Evolutionary conservation across 2,797 vertebrate genomes (phyloP).

Genomic region (Sebastes vulpes): DNA sequence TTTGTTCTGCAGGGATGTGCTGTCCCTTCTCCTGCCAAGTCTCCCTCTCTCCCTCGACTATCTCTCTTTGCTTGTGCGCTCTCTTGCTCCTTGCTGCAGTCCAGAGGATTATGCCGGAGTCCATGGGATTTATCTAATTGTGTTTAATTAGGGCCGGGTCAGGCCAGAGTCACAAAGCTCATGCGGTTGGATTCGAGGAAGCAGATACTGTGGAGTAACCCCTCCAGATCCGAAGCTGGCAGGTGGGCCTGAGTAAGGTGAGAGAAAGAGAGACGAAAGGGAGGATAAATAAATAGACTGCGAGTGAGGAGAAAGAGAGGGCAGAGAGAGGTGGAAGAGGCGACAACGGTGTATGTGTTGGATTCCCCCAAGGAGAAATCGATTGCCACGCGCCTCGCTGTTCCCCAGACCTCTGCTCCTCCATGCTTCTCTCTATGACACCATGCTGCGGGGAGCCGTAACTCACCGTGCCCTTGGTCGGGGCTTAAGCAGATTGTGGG

Average conservation of each 20-base stretch:
- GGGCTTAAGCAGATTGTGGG: constrained; percentile 81
- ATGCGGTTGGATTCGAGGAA: constrained; percentile 57
- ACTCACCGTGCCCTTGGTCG: constrained; percentile 78
- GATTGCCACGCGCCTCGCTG: constrained; percentile 76
- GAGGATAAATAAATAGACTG: constrained; percentile 47
- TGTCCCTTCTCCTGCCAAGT: constrained; percentile 80
- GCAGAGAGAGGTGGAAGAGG: constrained; percentile 62
- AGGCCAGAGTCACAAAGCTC: constrained; percentile 67
- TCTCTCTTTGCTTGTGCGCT: constrained; percentile 61
- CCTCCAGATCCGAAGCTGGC: constrained; percentile 53
- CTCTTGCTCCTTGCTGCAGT: constrained; percentile 66
- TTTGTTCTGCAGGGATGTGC: constrained; percentile 81
- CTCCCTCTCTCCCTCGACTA: constrained; percentile 59
- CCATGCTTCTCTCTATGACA: constrained; percentile 70
- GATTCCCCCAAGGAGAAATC: constrained; percentile 78
- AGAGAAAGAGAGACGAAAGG: constrained; percentile 30
- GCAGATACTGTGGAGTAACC: constrained; percentile 57
- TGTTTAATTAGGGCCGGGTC: constrained; percentile 86
- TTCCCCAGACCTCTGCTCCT: constrained; percentile 75
- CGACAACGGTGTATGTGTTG: constrained; percentile 63
- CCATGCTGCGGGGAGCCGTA: constrained; percentile 70
- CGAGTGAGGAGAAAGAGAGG: constrained; percentile 56
- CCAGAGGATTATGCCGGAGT: constrained; percentile 81
- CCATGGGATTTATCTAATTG: constrained; percentile 86
- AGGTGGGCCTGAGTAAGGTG: constrained; percentile 46